These are phyloP conservation scores for Pelosia muscerda DNA, from an alignment of 2,888 invertebrate genomes.

Conservation along the genomic window DNA sequence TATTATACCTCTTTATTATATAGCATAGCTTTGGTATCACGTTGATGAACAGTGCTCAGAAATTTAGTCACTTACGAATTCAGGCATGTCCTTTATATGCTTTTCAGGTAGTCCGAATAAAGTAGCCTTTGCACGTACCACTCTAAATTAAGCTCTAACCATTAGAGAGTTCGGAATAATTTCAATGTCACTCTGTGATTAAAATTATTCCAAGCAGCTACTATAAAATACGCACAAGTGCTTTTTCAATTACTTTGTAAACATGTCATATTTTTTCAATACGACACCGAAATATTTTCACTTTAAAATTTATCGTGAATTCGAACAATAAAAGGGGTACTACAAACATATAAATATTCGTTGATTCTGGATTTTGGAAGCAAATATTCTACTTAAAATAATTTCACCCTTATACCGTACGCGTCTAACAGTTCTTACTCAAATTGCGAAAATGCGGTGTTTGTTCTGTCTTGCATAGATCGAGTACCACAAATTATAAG, in stretches of 20 bases:
- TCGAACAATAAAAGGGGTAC: slow-evolving; percentile 66
- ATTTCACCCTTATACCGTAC: slow-evolving; percentile 58
- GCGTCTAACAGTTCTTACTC: slow-evolving; percentile 36
- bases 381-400: slow-evolving; percentile 73
- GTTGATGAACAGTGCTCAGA: not conserved
- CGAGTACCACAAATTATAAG: slow-evolving; percentile 40
- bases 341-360: slow-evolving; percentile 84
- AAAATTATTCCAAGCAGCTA: slow-evolving; percentile 40
- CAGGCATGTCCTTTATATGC: not conserved
- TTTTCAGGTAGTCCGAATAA: not conserved
- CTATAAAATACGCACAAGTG: slow-evolving; percentile 53
- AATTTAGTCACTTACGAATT: not conserved
- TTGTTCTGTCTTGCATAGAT: slow-evolving; percentile 38
- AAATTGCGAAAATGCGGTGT: slow-evolving; percentile 48
- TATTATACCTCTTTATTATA: not conserved
- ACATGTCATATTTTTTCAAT: slow-evolving; percentile 40
- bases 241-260: slow-evolving; percentile 46
- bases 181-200: slow-evolving; percentile 25
- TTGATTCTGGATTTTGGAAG: slow-evolving; percentile 82
- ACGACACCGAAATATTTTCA: slow-evolving; percentile 38
- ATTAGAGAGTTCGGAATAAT: not conserved
- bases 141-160: slow-evolving; percentile 2
- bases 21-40: not conserved
- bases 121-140: slow-evolving; percentile 4
- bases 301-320: slow-evolving; percentile 58